These are phyloP conservation scores for Drosophila nikananu DNA, from an alignment of 1,140 invertebrate genomes.

Conservation along the genomic window DNA sequence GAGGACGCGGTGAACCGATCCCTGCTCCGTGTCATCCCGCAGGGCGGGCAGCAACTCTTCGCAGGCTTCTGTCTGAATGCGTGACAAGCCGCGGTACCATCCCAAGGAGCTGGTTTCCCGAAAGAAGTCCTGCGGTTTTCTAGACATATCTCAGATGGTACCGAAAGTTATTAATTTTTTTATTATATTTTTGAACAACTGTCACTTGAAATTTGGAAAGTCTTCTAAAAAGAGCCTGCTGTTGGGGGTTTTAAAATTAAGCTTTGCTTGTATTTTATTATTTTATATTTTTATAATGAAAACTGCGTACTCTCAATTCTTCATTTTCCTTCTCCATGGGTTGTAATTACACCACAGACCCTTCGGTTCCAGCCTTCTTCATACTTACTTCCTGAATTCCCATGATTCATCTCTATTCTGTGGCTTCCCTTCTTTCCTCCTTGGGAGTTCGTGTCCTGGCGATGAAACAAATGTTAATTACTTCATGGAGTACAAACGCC, in stretches of 20 bases:
- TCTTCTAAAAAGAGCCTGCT: not conserved
- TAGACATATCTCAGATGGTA: constrained; percentile 10
- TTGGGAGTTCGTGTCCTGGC: constrained; percentile 4
- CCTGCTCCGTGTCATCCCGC: constrained; percentile 58
- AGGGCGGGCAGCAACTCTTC: constrained; percentile 37
- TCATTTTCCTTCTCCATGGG: not conserved
- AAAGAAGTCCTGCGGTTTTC: not conserved
- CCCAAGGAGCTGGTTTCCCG: constrained; percentile 12
- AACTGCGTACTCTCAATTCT: not conserved
- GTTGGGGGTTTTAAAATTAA: too few relatives aligned
- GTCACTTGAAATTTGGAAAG: constrained; percentile 27
- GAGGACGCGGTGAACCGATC: constrained; percentile 40
- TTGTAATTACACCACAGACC: not conserved
- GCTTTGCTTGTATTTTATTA: not conserved
- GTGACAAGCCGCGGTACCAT: constrained; percentile 63
- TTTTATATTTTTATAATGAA: not conserved
- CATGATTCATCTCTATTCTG: constrained; percentile 3
- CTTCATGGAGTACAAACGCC: constrained; percentile 35
- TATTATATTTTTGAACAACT: not conserved
- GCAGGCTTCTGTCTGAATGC: constrained; percentile 31
- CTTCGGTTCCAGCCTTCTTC: not conserved
- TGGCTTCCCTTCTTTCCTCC: not conserved
- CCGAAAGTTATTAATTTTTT: not conserved
- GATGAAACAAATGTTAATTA: constrained; percentile 68
- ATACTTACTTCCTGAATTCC: not conserved